Conservation (phyloP, 2,888 invertebrate genomes). For the Nephrocerus scutellatus region DNA sequence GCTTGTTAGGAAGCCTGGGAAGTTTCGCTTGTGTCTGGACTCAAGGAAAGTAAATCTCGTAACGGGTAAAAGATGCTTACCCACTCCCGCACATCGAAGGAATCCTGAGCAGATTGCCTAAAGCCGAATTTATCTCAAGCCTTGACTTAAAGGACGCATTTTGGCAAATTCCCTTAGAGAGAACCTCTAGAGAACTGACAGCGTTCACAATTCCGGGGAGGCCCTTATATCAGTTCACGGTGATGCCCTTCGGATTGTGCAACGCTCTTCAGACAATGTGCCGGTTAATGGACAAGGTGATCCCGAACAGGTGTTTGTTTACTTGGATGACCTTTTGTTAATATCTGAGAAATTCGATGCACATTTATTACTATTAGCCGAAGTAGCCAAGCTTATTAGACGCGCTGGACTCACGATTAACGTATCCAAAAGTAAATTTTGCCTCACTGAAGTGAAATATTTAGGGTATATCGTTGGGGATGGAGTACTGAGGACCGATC, state of each 20-base stretch:
- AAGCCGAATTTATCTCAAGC: slow-evolving; percentile 14
- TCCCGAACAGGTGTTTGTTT: too few species aligned
- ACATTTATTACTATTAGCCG: slow-evolving; percentile 1
- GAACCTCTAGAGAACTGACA: slow-evolving; percentile 14
- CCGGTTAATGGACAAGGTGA: slow-evolving; percentile 13
- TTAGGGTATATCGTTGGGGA: slow-evolving; percentile 16
- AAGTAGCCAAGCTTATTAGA: slow-evolving; percentile 1
- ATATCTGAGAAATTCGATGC: slow-evolving; percentile 12
- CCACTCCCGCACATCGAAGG: slow-evolving; percentile 19
- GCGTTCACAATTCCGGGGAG: too few species aligned
- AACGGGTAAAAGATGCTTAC: slow-evolving; percentile 21
- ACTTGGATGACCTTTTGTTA: slow-evolving; percentile 18
- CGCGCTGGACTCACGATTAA: slow-evolving; percentile 9
- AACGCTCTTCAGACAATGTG: slow-evolving; percentile 9
- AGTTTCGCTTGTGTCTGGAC: slow-evolving; percentile 29
- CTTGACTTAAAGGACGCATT: slow-evolving; percentile 17
- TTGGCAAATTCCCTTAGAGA: slow-evolving; percentile 5
- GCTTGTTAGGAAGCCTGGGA: slow-evolving; percentile 26
- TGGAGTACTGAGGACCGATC: slow-evolving; percentile 11
- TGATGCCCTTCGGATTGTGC: slow-evolving; percentile 10
- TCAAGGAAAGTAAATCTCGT: slow-evolving; percentile 31
- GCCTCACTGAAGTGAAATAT: slow-evolving; percentile 10
- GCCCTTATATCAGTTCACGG: slow-evolving; percentile 11
- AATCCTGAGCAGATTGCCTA: slow-evolving; percentile 11
- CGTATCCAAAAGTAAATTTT: slow-evolving; percentile 15